These are phyloP conservation scores for Mobula hypostoma DNA, from an alignment of 2,113 vertebrate species.

Conservation along the genomic window DNA sequence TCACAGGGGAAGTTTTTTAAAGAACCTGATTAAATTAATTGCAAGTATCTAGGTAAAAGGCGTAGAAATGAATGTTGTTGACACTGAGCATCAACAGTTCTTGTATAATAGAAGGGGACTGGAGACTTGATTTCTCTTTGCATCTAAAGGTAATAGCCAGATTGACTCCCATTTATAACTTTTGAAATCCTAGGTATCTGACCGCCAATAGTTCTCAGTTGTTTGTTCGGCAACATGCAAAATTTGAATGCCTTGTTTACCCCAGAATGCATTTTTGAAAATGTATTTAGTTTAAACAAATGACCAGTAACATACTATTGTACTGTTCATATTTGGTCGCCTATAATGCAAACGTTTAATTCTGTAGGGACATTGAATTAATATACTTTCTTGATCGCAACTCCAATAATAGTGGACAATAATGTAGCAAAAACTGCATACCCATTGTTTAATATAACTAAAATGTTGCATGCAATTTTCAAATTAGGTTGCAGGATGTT, in stretches of 20 bases:
- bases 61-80: not conserved
- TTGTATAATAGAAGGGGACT: not conserved
- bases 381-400: not conserved
- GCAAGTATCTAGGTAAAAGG: not conserved
- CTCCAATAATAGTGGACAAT: not conserved
- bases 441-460: not conserved
- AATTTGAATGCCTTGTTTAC: not conserved
- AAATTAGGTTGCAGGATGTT: constrained; percentile 1
- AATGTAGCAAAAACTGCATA: not conserved
- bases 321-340: not conserved
- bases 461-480: not conserved
- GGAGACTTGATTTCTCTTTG: not conserved
- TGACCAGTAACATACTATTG: not conserved
- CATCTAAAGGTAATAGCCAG: not conserved
- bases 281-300: not conserved
- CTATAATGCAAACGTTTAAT: not conserved
- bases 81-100: not conserved
- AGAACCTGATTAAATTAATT: not conserved
- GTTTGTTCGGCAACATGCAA: not conserved
- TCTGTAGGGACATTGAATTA: not conserved
- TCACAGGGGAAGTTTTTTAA: not conserved
- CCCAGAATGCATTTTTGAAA: not conserved
- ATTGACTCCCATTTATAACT: not conserved
- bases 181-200: not conserved
- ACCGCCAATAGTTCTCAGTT: not conserved